Evolutionary conservation across 2,113 vertebrate species (phyloP).

Genomic region (Pogona vitticeps): DNA sequence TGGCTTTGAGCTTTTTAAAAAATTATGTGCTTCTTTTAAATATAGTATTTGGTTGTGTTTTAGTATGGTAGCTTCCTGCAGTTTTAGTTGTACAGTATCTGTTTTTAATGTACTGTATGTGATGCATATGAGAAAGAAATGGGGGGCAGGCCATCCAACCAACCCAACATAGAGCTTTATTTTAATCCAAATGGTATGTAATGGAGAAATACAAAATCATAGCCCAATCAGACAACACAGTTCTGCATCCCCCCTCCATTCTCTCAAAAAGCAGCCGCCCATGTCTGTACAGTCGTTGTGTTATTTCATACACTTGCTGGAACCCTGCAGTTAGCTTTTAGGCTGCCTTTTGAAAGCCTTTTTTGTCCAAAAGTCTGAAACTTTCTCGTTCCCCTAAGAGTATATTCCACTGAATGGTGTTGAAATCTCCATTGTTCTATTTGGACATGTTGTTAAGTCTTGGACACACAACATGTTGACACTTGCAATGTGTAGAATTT

Average conservation of each 20-base stretch:
- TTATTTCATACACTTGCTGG: neutral
- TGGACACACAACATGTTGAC: neutral
- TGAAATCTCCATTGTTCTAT: slow-evolving; percentile 1
- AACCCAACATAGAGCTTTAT: too few species aligned
- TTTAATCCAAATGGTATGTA: too few species aligned
- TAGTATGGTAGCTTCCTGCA: too few species aligned
- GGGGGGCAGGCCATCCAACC: too few species aligned
- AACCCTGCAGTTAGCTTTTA: neutral
- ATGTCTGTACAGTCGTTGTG: neutral
- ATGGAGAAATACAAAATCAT: too few species aligned
- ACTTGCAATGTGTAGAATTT: slow-evolving; percentile 19
- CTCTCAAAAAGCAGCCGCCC: neutral
- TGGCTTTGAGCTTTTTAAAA: too few species aligned
- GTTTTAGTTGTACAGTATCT: too few species aligned
- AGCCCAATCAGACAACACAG: neutral
- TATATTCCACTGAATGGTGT: neutral
- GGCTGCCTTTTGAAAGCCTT: neutral
- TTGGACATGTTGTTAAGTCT: slow-evolving; percentile 21
- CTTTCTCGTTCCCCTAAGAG: neutral
- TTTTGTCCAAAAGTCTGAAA: neutral
- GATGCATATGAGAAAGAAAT: too few species aligned
- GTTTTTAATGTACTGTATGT: too few species aligned
- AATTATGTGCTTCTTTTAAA: too few species aligned
- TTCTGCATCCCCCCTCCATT: neutral
- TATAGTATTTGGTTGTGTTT: too few species aligned